Conservation (phyloP, 2,888 invertebrate species). For the Ephialtes manifestator region DNA sequence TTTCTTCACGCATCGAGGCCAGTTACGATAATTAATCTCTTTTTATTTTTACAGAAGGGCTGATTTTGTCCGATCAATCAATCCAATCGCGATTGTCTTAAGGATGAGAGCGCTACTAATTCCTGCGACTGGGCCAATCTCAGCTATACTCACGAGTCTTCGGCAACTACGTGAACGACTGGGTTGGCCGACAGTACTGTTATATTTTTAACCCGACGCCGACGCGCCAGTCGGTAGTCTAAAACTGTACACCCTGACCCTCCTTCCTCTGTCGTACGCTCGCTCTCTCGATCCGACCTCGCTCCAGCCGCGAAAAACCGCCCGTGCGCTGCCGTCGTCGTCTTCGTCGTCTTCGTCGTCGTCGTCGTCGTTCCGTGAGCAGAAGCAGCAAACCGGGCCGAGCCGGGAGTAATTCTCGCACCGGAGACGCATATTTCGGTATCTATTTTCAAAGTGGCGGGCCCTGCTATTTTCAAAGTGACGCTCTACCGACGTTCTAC, state of each 20-base stretch:
- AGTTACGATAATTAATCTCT: not conserved
- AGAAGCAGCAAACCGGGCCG: conserved; percentile 1
- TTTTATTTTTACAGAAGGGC: not conserved
- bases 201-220: conserved; percentile 85
- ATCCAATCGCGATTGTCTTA: too few relatives aligned
- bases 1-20: not conserved
- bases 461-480: conserved; percentile 81
- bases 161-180: conserved; percentile 75
- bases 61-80: not conserved
- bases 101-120: too few relatives aligned
- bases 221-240: conserved; percentile 84
- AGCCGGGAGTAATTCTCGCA: conserved; percentile 42
- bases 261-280: conserved; percentile 59
- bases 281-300: conserved; percentile 67
- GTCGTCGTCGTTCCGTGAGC: not conserved
- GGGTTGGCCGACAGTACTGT: conserved; percentile 82
- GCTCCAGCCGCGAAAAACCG: conserved; percentile 66
- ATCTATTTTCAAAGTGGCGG: conserved; percentile 81
- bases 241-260: conserved; percentile 83
- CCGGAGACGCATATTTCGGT: conserved; percentile 76
- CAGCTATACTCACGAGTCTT: conserved; percentile 11
- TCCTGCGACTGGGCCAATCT: conserved; percentile 16
- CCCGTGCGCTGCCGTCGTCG: conserved; percentile 32
- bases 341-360: too few relatives aligned
- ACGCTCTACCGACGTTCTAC: not conserved